Base-by-base conservation (phyloP, 1,140 invertebrate species). In the Drosophila repleta region DNA sequence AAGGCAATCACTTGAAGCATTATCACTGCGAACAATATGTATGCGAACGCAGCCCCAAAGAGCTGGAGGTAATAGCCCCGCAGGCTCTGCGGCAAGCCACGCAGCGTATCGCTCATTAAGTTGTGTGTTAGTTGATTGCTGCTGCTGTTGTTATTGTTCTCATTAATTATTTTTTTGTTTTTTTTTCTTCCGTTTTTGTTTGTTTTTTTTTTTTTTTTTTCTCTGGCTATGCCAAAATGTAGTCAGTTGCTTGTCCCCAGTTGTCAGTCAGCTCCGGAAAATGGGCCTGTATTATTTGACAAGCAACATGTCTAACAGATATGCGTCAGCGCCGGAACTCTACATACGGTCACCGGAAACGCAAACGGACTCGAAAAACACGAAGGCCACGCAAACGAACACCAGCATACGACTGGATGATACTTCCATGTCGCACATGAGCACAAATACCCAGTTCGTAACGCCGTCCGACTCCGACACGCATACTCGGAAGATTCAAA, bases 291-390 rank as follows among this genome's bases (percentile, higher is more conserved):
- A 6, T 13, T 41, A 26, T 21, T 56, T 70, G 43, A 41, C 21
- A 64, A 48, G 11, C 35, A 57, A 39, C 18, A 57, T 70, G 61
- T 24, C 17, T n/a, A 41, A 37, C 26, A 67, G 41, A 60, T 60
- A 48, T 24, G 7, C 32, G 13, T 67, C 69, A 41, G 69, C 48
- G 15, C 69, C 69, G 8, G 69, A 72, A 17, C 63, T 72, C 2
- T 60, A 60, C 13, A n/a, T 17, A 13, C 46, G 63, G 2, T 39
- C 45, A 1, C 6, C 6, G 20, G 37, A 46, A 18, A 35, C 57
- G 17, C 57, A 45, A 35, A 46, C 57, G 18, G 10, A 45, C 35
- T 10, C 35, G 35, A 56, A 2, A 35, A 17, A 1, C 11, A 37
- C 7, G n/a, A 35, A 10, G 53, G 13, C 2, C 35, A 3, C 29